A percentile compares a stretch with the other conserved stretches of the same genome.
Evolutionary conservation across 2,113 vertebrate genomes (phyloP).

Genomic region (Ornithorhynchus anatinus): DNA sequence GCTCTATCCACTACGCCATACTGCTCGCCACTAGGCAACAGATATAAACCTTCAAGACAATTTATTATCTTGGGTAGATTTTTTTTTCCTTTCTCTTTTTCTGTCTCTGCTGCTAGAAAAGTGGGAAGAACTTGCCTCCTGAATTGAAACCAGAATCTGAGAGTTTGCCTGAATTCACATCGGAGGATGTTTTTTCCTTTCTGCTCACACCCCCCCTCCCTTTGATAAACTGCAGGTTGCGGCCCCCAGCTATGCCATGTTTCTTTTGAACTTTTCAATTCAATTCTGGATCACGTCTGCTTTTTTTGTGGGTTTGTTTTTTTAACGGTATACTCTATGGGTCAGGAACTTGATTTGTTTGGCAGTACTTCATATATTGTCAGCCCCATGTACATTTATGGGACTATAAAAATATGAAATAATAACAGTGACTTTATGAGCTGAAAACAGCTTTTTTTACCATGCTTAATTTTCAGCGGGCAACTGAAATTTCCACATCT

Average conservation of each 20-base stretch:
- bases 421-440: conserved; percentile 44
- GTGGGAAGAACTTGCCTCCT: neutral
- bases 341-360: conserved; percentile 28
- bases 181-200: conserved; percentile 5
- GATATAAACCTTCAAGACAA: neutral
- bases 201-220: neutral
- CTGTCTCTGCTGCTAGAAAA: neutral
- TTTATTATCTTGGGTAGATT: neutral
- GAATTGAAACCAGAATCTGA: neutral
- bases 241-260: neutral
- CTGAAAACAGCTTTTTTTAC: conserved; percentile 45
- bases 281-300: neutral
- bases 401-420: conserved; percentile 48
- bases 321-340: conserved; percentile 11
- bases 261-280: conserved; percentile 17
- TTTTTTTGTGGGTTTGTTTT: too few relatives aligned
- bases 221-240: too few relatives aligned
- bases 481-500: conserved; percentile 16
- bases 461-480: conserved; percentile 17
- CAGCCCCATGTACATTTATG: conserved; percentile 35
- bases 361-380: conserved; percentile 44
- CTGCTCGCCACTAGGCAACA: too few relatives aligned
- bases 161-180: conserved; percentile 1
- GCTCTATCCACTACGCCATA: too few relatives aligned
- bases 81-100: conserved; percentile 15